Percentiles rank a stretch among this genome's conserved stretches.
Evolutionary conservation across 2,113 vertebrate genomes (phyloP).

Genomic region (Burhinus oedicnemus): DNA sequence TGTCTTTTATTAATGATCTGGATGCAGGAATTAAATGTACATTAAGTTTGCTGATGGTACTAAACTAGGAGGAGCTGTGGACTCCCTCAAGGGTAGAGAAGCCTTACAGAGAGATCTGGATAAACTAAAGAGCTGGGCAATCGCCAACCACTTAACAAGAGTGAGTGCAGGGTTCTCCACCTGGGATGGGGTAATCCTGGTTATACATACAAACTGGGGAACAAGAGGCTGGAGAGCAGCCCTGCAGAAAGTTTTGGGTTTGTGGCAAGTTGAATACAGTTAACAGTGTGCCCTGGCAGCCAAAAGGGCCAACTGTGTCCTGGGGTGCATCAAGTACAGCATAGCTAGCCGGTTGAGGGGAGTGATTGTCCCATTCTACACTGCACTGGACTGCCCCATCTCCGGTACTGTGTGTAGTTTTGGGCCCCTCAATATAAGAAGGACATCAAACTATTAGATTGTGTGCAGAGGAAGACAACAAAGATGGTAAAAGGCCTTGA

Average conservation of each 20-base stretch:
- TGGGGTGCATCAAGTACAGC: background rate
- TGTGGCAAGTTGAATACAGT: background rate
- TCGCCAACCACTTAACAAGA: background rate
- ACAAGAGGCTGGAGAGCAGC: background rate
- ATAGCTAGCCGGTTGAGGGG: rapidly evolving
- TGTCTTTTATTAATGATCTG: background rate
- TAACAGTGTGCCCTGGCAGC: background rate
- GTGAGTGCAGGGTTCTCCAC: background rate
- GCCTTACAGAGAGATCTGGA: background rate
- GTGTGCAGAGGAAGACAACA: background rate
- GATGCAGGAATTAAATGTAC: background rate
- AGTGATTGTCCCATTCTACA: background rate
- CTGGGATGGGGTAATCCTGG: rapidly evolving
- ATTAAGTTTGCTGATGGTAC: background rate
- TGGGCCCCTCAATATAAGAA: background rate
- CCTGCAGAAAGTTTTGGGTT: background rate
- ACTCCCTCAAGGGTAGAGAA: background rate
- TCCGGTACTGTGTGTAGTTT: background rate
- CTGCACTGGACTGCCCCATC: background rate
- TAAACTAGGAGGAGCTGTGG: background rate
- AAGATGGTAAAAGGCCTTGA: background rate
- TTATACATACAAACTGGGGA: rapidly evolving
- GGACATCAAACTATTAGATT: background rate
- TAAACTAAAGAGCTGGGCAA: background rate
- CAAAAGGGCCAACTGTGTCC: rapidly evolving